These are phyloP conservation scores for Melinaea menophilus DNA, from an alignment of 2,888 invertebrate genomes.

Conservation along the genomic window DNA sequence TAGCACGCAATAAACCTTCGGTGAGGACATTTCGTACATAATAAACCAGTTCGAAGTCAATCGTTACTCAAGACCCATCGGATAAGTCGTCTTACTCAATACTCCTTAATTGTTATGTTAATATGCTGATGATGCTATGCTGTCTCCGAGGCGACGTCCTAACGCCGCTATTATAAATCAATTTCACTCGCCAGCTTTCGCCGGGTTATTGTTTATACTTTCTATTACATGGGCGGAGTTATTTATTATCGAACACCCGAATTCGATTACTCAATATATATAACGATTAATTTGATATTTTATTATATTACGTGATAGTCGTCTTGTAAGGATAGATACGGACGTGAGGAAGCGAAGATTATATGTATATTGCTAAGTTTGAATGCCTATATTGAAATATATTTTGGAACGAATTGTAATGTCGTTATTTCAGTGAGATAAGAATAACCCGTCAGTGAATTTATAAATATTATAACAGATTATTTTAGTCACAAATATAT, in stretches of 20 bases:
- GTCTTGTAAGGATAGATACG: too few species aligned
- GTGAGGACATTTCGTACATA: slow-evolving; percentile 4
- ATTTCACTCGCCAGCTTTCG: slow-evolving; percentile 74
- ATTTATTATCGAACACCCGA: slow-evolving; percentile 64
- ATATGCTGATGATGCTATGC: slow-evolving; percentile 64
- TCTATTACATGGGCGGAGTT: slow-evolving; percentile 58
- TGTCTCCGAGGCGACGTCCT: slow-evolving; percentile 69
- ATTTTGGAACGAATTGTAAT: too few species aligned
- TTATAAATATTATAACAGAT: too few species aligned
- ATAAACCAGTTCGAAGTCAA: slow-evolving; percentile 14
- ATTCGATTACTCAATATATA: slow-evolving; percentile 56
- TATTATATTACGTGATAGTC: slow-evolving; percentile 5
- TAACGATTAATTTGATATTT: slow-evolving; percentile 44
- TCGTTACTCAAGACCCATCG: slow-evolving; percentile 45
- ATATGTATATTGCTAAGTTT: too few species aligned
- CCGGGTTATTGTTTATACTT: slow-evolving; percentile 75
- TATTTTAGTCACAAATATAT: too few species aligned
- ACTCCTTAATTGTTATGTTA: slow-evolving; percentile 72
- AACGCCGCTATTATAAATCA: slow-evolving; percentile 66
- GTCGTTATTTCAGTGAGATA: too few species aligned
- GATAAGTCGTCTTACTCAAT: slow-evolving; percentile 59
- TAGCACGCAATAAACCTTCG: slow-evolving; percentile 6
- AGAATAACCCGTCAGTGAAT: too few species aligned
- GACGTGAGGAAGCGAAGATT: too few species aligned
- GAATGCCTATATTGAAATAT: too few species aligned